A percentile compares a stretch with the other conserved stretches of the same genome.
These are phyloP conservation scores for Bactericera cockerelli DNA, from an alignment of 1,140 invertebrate species.

Conservation along the genomic window DNA sequence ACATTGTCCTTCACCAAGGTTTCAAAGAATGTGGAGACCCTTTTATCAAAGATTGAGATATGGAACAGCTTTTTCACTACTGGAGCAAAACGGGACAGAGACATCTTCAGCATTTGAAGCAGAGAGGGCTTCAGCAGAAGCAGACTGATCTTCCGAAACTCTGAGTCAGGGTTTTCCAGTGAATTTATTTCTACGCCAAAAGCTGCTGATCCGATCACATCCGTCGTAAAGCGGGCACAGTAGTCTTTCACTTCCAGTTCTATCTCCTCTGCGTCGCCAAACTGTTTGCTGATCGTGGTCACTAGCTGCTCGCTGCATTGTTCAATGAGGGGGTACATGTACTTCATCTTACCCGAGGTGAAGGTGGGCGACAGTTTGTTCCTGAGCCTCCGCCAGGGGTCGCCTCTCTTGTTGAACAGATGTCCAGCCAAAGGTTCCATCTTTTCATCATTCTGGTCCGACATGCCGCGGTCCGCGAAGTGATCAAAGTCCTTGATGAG, in stretches of 20 bases:
- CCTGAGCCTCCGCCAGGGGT: constrained; percentile 35
- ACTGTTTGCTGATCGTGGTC: constrained; percentile 29
- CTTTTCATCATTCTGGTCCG: constrained; percentile 26
- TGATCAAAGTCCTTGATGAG: constrained; percentile 34
- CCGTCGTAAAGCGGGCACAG: constrained; percentile 20
- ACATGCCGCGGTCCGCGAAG: constrained; percentile 30
- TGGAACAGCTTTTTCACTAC: constrained; percentile 9
- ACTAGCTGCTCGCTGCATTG: constrained; percentile 29
- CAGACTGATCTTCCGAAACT: constrained; percentile 31
- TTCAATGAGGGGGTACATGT: constrained; percentile 33
- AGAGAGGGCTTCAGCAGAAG: constrained; percentile 19
- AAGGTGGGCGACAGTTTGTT: constrained; percentile 38
- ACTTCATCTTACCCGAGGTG: constrained; percentile 38
- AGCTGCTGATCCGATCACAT: constrained; percentile 22
- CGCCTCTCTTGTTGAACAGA: constrained; percentile 32
- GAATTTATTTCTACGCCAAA: constrained; percentile 24
- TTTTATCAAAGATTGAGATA: constrained; percentile 8
- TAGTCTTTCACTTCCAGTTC: constrained; percentile 25
- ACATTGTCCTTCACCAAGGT: constrained; percentile 22
- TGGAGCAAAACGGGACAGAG: constrained; percentile 6
- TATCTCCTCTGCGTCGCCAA: constrained; percentile 17
- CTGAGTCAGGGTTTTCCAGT: constrained; percentile 33
- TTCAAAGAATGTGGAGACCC: constrained; percentile 23
- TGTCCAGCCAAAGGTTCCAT: constrained; percentile 36
- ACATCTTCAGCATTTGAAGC: constrained; percentile 7